Percentiles rank a stretch among this genome's conserved stretches.
These are phyloP conservation scores for Zhuqinia jingwanae DNA, from an alignment of 2,888 invertebrate genomes.

Conservation along the genomic window DNA sequence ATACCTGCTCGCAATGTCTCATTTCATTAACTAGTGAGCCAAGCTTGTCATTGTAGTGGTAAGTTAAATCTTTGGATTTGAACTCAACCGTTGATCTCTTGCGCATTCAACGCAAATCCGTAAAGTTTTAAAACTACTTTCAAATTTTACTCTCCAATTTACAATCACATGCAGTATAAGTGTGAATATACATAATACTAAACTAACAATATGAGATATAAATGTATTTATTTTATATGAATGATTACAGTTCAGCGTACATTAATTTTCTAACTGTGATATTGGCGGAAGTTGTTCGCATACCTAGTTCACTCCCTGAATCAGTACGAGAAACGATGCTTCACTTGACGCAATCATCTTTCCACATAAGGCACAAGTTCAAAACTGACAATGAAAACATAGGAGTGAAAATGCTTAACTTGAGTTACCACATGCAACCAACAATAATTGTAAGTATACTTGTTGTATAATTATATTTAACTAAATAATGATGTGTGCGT, in stretches of 20 bases:
- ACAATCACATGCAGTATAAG: too few relatives aligned
- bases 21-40: too few relatives aligned
- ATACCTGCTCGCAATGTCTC: too few relatives aligned
- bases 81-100: too few relatives aligned
- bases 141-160: too few relatives aligned
- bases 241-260: neutral
- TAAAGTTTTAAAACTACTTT: too few relatives aligned
- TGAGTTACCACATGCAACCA: neutral
- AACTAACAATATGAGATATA: neutral
- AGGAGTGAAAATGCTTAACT: neutral
- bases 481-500: too few relatives aligned
- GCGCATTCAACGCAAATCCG: too few relatives aligned
- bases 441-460: neutral
- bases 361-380: slow-evolving; percentile 60
- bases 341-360: slow-evolving; percentile 42
- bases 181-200: too few relatives aligned
- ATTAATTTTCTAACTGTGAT: slow-evolving; percentile 22
- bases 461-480: neutral
- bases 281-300: slow-evolving; percentile 41
- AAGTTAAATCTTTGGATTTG: too few relatives aligned
- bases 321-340: slow-evolving; percentile 57
- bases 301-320: slow-evolving; percentile 21
- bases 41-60: too few relatives aligned
- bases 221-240: neutral
- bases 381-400: neutral